Percentiles rank a stretch among this genome's conserved stretches.
phyloP scores from a whole-genome alignment of 1,140 invertebrate species.

The Subanguina moxae region DNA sequence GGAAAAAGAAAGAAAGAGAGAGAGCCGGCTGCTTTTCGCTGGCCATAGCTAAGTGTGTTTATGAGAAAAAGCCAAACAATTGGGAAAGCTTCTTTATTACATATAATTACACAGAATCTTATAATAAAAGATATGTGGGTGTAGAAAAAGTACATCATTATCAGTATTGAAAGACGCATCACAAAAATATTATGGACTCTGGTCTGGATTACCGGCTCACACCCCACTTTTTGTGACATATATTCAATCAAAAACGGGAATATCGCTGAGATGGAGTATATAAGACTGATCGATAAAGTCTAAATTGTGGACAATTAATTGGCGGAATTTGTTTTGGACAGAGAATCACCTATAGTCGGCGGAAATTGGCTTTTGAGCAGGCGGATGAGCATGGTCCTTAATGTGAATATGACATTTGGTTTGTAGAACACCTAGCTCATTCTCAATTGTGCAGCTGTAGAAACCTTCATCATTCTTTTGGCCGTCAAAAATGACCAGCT shows the following conservation, averaged over 20 bases:
- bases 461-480: constrained; percentile 36
- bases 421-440: constrained; percentile 32
- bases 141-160: too few relatives aligned
- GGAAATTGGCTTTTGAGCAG: background rate
- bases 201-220: too few relatives aligned
- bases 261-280: constrained; percentile 32
- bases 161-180: too few relatives aligned
- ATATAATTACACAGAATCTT: too few relatives aligned
- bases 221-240: too few relatives aligned
- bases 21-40: too few relatives aligned
- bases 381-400: constrained; percentile 20
- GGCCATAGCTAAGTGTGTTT: too few relatives aligned
- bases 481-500: constrained; percentile 40
- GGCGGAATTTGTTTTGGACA: background rate
- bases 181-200: too few relatives aligned
- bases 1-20: too few relatives aligned
- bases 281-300: constrained; percentile 31
- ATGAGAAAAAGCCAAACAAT: too few relatives aligned
- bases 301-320: constrained; percentile 8
- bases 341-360: background rate
- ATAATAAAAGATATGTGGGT: too few relatives aligned
- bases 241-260: constrained; percentile 30
- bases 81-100: too few relatives aligned
- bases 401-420: constrained; percentile 38
- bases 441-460: constrained; percentile 41